These are phyloP conservation scores for Petroica traversi DNA, from an alignment of 2,113 vertebrate species.

Conservation along the genomic window DNA sequence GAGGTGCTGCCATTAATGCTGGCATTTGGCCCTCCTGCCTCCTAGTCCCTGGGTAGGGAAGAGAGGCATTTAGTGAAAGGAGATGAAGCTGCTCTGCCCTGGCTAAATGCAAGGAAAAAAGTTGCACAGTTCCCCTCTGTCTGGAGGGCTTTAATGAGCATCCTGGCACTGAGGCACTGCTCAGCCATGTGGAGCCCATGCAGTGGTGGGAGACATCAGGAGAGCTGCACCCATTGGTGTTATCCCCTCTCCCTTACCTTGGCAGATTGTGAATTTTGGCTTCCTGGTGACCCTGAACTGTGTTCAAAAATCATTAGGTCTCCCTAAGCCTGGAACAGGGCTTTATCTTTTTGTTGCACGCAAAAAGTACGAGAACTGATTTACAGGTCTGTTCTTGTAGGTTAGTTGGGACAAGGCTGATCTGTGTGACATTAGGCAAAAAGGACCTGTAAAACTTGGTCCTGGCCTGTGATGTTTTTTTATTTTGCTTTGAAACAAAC, in stretches of 20 bases:
- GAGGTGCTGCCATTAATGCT: background rate
- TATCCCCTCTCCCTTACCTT: background rate
- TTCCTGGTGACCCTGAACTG: background rate
- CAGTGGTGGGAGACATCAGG: background rate
- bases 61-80: background rate
- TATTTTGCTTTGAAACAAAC: background rate
- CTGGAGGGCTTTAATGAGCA: background rate
- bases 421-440: background rate
- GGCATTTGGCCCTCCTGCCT: background rate
- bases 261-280: background rate
- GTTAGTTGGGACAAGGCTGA: background rate
- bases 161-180: background rate
- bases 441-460: background rate
- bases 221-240: rapidly evolving
- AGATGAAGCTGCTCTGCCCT: background rate
- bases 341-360: background rate
- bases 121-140: background rate
- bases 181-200: rapidly evolving
- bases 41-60: background rate
- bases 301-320: background rate
- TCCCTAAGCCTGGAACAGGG: background rate
- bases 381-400: background rate
- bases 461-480: background rate
- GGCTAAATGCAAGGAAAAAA: background rate
- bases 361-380: background rate